A percentile compares a stretch with the other conserved stretches of the same genome.
Evolutionary conservation across 2,797 vertebrate species (phyloP).

Genomic region (Gallinago solitaria): DNA sequence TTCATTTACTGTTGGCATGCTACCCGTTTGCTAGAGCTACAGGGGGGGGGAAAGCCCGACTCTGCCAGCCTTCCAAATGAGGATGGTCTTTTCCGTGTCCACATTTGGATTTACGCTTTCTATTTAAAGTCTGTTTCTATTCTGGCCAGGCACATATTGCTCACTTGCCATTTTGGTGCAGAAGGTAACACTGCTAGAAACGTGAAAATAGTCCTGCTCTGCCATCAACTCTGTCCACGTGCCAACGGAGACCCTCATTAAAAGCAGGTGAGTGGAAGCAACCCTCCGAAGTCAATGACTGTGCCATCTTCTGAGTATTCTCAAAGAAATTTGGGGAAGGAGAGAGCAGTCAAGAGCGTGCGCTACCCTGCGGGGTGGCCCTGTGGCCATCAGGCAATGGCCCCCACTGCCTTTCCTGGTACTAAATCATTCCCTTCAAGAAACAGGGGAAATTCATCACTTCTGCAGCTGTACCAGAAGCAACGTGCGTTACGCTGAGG

Average conservation of each 20-base stretch:
- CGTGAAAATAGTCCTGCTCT: neutral
- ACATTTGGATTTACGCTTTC: neutral
- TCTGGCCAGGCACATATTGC: neutral
- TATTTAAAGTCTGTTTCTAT: neutral
- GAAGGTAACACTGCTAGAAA: neutral
- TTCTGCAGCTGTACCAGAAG: constrained; percentile 2
- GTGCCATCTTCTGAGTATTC: neutral
- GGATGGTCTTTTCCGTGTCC: constrained; percentile 41
- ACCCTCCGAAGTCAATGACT: neutral
- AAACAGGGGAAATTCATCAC: neutral
- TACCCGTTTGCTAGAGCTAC: neutral
- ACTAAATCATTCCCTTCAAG: neutral
- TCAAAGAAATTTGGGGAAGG: neutral
- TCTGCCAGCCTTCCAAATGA: constrained; percentile 42
- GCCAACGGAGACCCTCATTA: neutral
- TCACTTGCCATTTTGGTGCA: neutral
- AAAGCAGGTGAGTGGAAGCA: neutral
- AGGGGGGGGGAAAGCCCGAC: neutral
- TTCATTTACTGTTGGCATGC: constrained; percentile 54
- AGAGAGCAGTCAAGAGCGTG: neutral
- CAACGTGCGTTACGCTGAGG: neutral
- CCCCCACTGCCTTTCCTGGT: neutral
- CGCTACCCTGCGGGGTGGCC: neutral
- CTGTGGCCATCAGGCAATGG: neutral
- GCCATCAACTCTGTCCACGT: neutral